These are phyloP conservation scores for Mesoclemmys tuberculata DNA, from an alignment of 2,113 vertebrate species.

Conservation along the genomic window DNA sequence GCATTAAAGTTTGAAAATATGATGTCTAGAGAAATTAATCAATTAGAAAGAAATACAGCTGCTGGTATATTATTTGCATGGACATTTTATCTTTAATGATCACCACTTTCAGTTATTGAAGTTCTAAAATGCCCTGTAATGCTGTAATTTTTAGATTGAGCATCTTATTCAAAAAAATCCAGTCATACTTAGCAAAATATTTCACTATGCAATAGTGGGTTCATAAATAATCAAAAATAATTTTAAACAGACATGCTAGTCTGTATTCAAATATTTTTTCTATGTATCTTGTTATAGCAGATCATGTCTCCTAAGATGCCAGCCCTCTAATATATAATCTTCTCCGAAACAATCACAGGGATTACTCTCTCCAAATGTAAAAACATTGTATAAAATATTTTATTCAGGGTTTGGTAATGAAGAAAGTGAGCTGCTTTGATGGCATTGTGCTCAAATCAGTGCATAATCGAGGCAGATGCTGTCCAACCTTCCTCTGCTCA, in stretches of 20 bases:
- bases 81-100: background rate
- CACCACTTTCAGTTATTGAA: background rate
- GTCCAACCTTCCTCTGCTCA: background rate
- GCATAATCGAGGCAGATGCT: background rate
- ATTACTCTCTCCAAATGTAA: background rate
- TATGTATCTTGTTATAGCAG: background rate
- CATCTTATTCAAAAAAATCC: background rate
- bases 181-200: background rate
- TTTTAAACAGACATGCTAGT: background rate
- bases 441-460: background rate
- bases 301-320: background rate
- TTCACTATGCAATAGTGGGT: background rate
- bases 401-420: background rate
- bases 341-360: background rate
- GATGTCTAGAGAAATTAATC: background rate
- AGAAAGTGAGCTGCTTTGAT: background rate
- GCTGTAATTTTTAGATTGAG: background rate
- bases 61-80: background rate
- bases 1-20: background rate
- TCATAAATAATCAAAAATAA: background rate
- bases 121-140: background rate
- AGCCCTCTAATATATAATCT: background rate
- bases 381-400: background rate
- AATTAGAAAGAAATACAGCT: background rate
- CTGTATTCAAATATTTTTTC: background rate